phyloP scores from a whole-genome alignment of 1,140 invertebrate genomes.

The Drosophila cardini region DNA sequence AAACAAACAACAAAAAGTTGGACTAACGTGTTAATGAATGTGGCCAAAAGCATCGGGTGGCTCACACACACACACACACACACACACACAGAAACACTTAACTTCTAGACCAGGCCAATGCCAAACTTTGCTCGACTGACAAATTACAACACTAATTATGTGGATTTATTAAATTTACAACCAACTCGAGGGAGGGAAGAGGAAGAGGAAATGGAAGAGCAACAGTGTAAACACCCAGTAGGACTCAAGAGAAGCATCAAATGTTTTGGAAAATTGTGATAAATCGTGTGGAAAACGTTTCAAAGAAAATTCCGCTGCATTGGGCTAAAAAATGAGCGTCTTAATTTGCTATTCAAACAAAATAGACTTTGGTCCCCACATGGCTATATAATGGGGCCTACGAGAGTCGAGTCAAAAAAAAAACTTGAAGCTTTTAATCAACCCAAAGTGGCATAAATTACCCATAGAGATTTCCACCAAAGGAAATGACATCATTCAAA shows the following conservation, averaged over 20 bases:
- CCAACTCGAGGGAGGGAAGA: background rate
- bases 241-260: slow-evolving; percentile 1
- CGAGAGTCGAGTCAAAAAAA: background rate
- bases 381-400: background rate
- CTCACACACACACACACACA: background rate
- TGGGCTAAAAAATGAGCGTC: slow-evolving; percentile 19
- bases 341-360: background rate
- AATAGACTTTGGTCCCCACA: background rate
- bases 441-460: slow-evolving; percentile 6
- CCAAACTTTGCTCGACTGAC: slow-evolving; percentile 39
- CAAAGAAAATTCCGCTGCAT: slow-evolving; percentile 13
- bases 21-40: slow-evolving; percentile 62
- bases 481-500: background rate
- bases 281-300: slow-evolving; percentile 8
- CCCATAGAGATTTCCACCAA: background rate
- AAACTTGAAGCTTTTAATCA: background rate
- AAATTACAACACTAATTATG: slow-evolving; percentile 57
- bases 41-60: slow-evolving; percentile 32
- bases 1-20: slow-evolving; percentile 31
- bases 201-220: background rate
- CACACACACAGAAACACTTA: no score
- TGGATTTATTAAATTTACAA: slow-evolving; percentile 47
- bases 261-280: slow-evolving; percentile 19
- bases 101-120: background rate
- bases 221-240: background rate